Base-by-base conservation (phyloP, 2,113 vertebrate species). In the Lampris megalopsis region DNA sequence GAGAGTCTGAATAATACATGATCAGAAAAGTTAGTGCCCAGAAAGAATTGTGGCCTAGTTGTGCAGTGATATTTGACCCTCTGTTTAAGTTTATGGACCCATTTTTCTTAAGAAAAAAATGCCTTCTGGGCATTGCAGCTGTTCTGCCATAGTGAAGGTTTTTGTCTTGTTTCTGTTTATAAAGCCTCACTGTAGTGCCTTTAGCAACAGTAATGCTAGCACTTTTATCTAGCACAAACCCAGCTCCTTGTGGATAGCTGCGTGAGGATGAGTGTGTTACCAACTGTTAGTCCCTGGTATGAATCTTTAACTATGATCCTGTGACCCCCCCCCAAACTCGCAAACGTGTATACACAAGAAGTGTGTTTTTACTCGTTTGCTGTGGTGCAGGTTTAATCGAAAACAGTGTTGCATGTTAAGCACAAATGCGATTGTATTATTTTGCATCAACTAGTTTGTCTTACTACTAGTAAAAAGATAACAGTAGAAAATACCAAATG, bases 351-450 rank as follows among this genome's bases (percentile, higher is more conserved):
- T 64, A 48, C 6, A 50, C 59, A 63, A 60, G 45, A 63, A 43
- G 24, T 47, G 64, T 63, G 60, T 83, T 88, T 84, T 82, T 79
- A 42, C 63, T 72, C 75, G 63, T 78, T 59, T 91, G 60, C 36
- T 5, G 49, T 42, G 8, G 53, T 24, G 24, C 24, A 24, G 24
- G 24, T 24, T 24, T 24, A 24, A 24, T 24, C 24, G 24, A 24
- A 24, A 24, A 24, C 24, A 24, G 24, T 24, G 24, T 84, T 83
- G 77, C 71, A 79, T 81, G 79, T 88, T 89, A 79, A 87, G 88
- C 73, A 80, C 81, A 84, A 85, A 88, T 60, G 72, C 57, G 56
- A 63, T 80, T 53, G 80, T 84, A 24, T 24, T 24, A 24, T 24
- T 24, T 24, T 24, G 24, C 24, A 24, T 24, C 24, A 24, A 24